These are phyloP conservation scores for Hesperia comma DNA, from an alignment of 2,888 invertebrate species.

Conservation along the genomic window DNA sequence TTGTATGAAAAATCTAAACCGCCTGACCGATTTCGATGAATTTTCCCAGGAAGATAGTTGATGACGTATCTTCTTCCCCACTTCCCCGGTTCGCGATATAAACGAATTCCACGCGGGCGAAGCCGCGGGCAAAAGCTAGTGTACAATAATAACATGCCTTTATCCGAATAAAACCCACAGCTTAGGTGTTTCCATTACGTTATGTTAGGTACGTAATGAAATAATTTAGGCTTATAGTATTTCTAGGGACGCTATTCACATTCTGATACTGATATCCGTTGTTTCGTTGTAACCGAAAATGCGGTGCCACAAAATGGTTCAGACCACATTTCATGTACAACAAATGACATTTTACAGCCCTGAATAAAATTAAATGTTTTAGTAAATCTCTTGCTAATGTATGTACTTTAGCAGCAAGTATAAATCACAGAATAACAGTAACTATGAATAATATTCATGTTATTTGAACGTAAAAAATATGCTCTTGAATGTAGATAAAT, in stretches of 20 bases:
- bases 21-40: too few species aligned
- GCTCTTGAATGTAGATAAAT: background rate
- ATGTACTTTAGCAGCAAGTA: background rate
- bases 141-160: conserved; percentile 3
- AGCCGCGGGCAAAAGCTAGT: too few species aligned
- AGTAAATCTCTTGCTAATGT: background rate
- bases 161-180: conserved; percentile 4
- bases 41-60: too few species aligned
- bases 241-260: background rate
- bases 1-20: too few species aligned
- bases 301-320: background rate
- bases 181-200: background rate
- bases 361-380: conserved; percentile 12
- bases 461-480: background rate
- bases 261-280: background rate
- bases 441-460: background rate
- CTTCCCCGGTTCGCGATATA: too few species aligned
- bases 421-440: background rate
- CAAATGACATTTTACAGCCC: conserved; percentile 20
- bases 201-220: conserved; percentile 7
- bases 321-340: conserved; percentile 22
- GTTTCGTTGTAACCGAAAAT: conserved; percentile 7
- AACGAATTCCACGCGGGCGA: too few species aligned
- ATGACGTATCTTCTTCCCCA: too few species aligned
- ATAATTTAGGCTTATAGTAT: conserved; percentile 11